Evolutionary conservation across 2,113 vertebrate genomes (phyloP), one percentile per base, ranked within the genome.

Genomic region (Phrynosoma blainvillii): DNA sequence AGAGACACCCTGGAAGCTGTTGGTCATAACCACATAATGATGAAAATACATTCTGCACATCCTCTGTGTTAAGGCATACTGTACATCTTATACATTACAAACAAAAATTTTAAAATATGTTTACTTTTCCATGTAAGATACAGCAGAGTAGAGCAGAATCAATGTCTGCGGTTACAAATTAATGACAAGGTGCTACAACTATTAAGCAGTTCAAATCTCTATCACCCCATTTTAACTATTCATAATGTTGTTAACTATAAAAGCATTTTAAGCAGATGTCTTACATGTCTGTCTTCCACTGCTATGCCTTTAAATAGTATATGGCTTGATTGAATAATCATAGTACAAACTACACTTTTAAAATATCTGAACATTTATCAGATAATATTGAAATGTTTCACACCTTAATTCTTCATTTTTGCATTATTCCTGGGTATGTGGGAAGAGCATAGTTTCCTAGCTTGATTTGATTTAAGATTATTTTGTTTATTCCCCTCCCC

Each of bases 221-320:
- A 25, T 56, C n/a, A 79, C 32, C 65, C 14, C 18, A 54, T n/a
- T 68, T 80, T 71, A 71, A 86, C 14, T 71, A 70, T 36, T 40
- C 13, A 32, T 89, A 85, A 32, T 27, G 77, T 68, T 84, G 85
- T 70, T 89, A 88, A 71, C 9, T 1, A 86, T 71, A 66, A 54
- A 79, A 70, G 73, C 36, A 74, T 62, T 71, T 42, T 59, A 74
- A 65, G 52, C 27, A 6, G 11, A 42, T 9, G 14, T 16, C 11
- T 13, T 27, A 40, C 6, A 62, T 40, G 42, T 73, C 40, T 87
- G 68, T 56, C 9, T 59, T 62, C 27, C 54, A 82, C 2, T 13
- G 25, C 25, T 87, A 18, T 75, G 6, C 30, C 1, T 70, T 81
- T 75, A 65, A 75, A 65, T 62, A n/a, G 18, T 13, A 87, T 87